Conservation (phyloP, 2,888 invertebrate genomes). For the Cataglyphis rosenhaueri region DNA sequence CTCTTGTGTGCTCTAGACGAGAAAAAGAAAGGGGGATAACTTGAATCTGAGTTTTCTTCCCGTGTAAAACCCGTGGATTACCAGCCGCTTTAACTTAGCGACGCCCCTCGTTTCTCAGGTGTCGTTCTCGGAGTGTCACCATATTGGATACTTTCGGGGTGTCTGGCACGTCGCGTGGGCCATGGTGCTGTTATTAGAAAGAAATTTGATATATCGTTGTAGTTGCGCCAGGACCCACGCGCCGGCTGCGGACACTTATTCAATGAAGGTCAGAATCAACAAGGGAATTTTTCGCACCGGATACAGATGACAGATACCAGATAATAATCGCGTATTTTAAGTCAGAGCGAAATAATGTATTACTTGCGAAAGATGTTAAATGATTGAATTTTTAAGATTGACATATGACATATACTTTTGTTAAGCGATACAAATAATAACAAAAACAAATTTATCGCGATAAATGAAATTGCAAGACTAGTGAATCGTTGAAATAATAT, state of each 20-base stretch:
- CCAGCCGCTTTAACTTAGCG: constrained; percentile 81
- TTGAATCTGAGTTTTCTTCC: constrained; percentile 83
- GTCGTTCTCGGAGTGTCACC: constrained; percentile 79
- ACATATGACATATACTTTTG: background rate
- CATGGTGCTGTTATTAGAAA: constrained; percentile 78
- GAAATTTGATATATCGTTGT: constrained; percentile 82
- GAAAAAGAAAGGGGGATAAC: constrained; percentile 79
- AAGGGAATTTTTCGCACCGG: constrained; percentile 19
- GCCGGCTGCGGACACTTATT: constrained; percentile 20
- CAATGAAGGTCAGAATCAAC: constrained; percentile 44
- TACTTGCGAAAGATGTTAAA: background rate
- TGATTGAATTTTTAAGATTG: constrained; percentile 6
- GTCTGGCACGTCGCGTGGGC: constrained; percentile 54
- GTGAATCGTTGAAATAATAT: background rate
- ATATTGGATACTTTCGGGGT: constrained; percentile 80
- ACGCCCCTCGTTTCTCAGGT: constrained; percentile 82
- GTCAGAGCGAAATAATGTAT: constrained; percentile 28
- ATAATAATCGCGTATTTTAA: constrained; percentile 29
- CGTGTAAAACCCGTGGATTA: constrained; percentile 81
- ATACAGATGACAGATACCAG: constrained; percentile 16
- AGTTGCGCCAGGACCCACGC: constrained; percentile 41
- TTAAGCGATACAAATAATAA: background rate
- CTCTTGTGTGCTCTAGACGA: constrained; percentile 48
- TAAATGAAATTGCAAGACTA: constrained; percentile 13
- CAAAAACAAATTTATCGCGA: background rate